Base-by-base conservation (phyloP, 2,797 vertebrate species). In the Amphiprion clarkii region DNA sequence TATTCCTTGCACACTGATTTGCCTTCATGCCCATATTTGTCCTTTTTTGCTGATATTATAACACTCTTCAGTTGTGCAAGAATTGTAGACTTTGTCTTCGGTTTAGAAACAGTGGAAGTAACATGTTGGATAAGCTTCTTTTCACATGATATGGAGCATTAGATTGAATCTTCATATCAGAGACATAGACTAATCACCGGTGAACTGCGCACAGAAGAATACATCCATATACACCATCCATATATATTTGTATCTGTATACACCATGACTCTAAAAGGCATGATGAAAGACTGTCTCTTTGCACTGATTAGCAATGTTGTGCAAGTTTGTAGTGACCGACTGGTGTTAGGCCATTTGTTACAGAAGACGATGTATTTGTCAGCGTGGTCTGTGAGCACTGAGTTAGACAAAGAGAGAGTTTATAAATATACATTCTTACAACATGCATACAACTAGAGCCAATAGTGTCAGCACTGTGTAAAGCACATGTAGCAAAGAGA, bases 141-240 rank as follows among this genome's bases (percentile, higher is more conserved):
- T 27, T 21, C 1, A 46, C 19, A 19, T n/a, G 11, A 39, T 39
- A 39, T 44, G 12, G 23, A 60, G 44, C 11, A 2, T 25, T 36
- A 11, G 3, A 31, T 49, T 63, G 4, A 49, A n/a, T 53, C 9
- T 2, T 56, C 13, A 67, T 8, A 58, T 67, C 16, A 39, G 52
- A 82, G 33, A 27, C 23, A 55, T 46, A 46, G 12, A 36, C 6
- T 60, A 68, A 29, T 74, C 10, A 44, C 19, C 0, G 1, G 1
- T 71, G 39, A 65, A 53, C 48, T 39, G 53, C 27, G 51, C 17
- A 40, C 46, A 55, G 68, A 68, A 74, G 59, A 74, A 64, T 39
- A 29, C 1, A 4, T 17, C 3, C 36, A 2, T 36, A 7, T 33
- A 33, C 31, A 33, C 31, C 31, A 33, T 33, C 31, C 31, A 33